phyloP scores from a whole-genome alignment of 2,888 invertebrate species.

The Gari tellinella region DNA sequence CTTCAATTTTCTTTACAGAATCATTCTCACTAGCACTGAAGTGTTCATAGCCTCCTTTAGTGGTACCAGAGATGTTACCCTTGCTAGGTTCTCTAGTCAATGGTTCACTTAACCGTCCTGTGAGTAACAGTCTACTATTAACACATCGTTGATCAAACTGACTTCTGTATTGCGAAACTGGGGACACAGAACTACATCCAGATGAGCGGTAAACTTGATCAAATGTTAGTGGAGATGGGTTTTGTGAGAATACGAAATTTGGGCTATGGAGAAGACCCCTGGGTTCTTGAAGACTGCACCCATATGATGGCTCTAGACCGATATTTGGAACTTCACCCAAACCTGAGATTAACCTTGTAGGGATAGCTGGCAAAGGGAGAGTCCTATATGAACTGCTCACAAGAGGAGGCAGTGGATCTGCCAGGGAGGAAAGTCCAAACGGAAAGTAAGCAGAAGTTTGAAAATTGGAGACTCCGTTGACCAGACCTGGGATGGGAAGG shows the following conservation, averaged over 20 bases:
- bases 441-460: slow-evolving; percentile 37
- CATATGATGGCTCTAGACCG: slow-evolving; percentile 56
- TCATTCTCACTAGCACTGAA: slow-evolving; percentile 1
- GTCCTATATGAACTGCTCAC: slow-evolving; percentile 32
- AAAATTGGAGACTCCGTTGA: slow-evolving; percentile 32
- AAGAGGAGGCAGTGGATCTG: slow-evolving; percentile 36
- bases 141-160: slow-evolving; percentile 49
- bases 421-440: slow-evolving; percentile 28
- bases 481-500: slow-evolving; percentile 35
- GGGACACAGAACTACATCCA: slow-evolving; percentile 50
- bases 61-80: background rate
- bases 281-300: slow-evolving; percentile 39
- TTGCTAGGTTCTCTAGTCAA: slow-evolving; percentile 11
- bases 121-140: slow-evolving; percentile 25
- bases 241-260: slow-evolving; percentile 52
- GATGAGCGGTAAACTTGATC: slow-evolving; percentile 55
- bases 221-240: slow-evolving; percentile 58
- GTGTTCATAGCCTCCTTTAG: no score
- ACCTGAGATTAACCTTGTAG: slow-evolving; percentile 35
- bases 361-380: slow-evolving; percentile 12
- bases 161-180: slow-evolving; percentile 54
- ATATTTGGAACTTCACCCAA: slow-evolving; percentile 39
- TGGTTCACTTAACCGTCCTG: slow-evolving; percentile 45
- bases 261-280: slow-evolving; percentile 54
- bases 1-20: background rate